phyloP scores from a whole-genome alignment of 2,797 vertebrate genomes.

The Enteromius paludinosus region DNA sequence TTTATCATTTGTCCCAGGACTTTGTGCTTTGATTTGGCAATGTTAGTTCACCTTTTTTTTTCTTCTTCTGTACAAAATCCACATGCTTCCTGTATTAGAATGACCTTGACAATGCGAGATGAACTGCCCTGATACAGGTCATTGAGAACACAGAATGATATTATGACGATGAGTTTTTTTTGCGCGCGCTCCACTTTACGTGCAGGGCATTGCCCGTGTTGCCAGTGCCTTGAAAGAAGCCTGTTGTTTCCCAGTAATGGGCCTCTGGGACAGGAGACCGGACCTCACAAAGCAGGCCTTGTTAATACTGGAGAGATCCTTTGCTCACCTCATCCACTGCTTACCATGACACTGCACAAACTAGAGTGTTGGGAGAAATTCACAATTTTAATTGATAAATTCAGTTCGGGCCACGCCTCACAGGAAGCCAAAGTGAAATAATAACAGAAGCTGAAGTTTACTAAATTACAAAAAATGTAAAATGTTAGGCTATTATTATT shows the following conservation, averaged over 20 bases:
- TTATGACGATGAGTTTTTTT: neutral
- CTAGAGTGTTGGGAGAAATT: neutral
- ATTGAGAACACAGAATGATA: neutral
- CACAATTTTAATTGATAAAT: neutral
- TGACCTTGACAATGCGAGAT: neutral
- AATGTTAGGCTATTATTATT: neutral
- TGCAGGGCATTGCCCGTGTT: constrained; percentile 20
- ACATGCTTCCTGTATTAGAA: constrained; percentile 2
- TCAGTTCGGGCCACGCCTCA: too few relatives aligned
- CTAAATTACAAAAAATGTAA: neutral
- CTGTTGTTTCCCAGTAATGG: constrained; percentile 40
- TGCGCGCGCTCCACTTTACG: neutral
- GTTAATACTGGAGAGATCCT: constrained; percentile 22
- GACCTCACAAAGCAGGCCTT: constrained; percentile 51
- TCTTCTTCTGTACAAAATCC: neutral
- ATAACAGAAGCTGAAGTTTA: neutral
- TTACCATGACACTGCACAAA: constrained; percentile 27
- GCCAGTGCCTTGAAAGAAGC: constrained; percentile 33
- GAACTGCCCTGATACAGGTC: neutral
- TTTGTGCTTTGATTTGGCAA: neutral
- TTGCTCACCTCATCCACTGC: constrained; percentile 17
- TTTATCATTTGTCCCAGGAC: neutral
- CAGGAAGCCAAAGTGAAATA: neutral
- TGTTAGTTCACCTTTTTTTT: neutral
- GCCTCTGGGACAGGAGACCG: constrained; percentile 20